These are phyloP conservation scores for Danaus chrysippus DNA, from an alignment of 2,888 invertebrate species.

Conservation along the genomic window DNA sequence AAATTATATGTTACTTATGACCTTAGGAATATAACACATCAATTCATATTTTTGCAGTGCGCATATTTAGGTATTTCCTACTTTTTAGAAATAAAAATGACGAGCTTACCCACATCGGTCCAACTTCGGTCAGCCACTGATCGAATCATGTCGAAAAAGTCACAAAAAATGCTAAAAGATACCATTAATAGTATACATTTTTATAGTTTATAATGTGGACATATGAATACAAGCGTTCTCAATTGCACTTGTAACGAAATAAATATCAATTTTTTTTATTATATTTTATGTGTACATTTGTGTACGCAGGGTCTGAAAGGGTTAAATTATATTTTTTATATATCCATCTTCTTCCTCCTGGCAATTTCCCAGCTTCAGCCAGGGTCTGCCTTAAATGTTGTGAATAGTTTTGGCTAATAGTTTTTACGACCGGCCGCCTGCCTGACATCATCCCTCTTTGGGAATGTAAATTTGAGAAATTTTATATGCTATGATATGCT, in stretches of 20 bases:
- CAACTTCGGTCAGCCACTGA: constrained; percentile 23
- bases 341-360: neutral
- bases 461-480: too few relatives aligned
- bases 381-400: too few relatives aligned
- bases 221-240: constrained; percentile 20
- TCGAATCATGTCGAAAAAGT: constrained; percentile 22
- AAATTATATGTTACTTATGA: constrained; percentile 26
- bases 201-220: constrained; percentile 20
- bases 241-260: constrained; percentile 19
- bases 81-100: too few relatives aligned
- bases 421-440: too few relatives aligned
- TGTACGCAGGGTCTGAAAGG: constrained; percentile 23
- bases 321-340: constrained; percentile 6
- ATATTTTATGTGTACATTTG: constrained; percentile 22
- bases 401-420: too few relatives aligned
- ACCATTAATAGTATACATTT: constrained; percentile 22
- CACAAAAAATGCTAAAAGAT: constrained; percentile 22
- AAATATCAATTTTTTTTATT: constrained; percentile 17
- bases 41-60: constrained; percentile 22
- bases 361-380: too few relatives aligned
- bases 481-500: neutral
- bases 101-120: constrained; percentile 22
- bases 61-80: constrained; percentile 19
- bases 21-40: constrained; percentile 25
- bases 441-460: too few relatives aligned